Percentiles rank a stretch among this genome's conserved stretches.
phyloP scores from a whole-genome alignment of 2,888 invertebrate genomes.

The Cryptocheilus praepositus region DNA sequence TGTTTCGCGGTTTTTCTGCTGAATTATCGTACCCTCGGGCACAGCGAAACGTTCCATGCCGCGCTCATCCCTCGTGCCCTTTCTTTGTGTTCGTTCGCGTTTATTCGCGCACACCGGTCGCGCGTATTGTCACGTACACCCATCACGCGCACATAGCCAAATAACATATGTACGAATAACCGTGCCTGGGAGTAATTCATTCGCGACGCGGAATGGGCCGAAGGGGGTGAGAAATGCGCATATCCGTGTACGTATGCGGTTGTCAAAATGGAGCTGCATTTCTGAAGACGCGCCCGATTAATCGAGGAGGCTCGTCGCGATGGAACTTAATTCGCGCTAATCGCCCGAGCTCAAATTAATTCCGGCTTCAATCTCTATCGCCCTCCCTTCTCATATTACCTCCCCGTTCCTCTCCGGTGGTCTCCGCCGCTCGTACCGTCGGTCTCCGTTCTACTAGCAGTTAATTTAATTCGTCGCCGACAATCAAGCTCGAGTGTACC shows the following conservation, averaged over 20 bases:
- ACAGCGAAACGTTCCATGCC: slow-evolving; percentile 37
- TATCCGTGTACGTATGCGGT: too few relatives aligned
- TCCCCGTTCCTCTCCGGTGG: neutral
- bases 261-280: too few relatives aligned
- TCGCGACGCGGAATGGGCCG: too few relatives aligned
- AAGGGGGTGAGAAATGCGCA: too few relatives aligned
- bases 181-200: too few relatives aligned
- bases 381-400: neutral
- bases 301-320: slow-evolving; percentile 27
- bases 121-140: too few relatives aligned
- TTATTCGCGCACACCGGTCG: too few relatives aligned
- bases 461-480: slow-evolving; percentile 58
- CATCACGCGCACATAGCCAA: too few relatives aligned
- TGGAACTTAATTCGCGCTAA: slow-evolving; percentile 48
- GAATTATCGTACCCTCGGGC: slow-evolving; percentile 57
- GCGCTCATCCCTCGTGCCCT: slow-evolving; percentile 5
- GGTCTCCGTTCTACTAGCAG: slow-evolving; percentile 22
- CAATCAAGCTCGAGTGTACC: slow-evolving; percentile 50
- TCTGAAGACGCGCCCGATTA: slow-evolving; percentile 20
- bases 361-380: slow-evolving; percentile 30
- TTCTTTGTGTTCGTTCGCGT: too few relatives aligned
- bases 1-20: slow-evolving; percentile 61
- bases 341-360: slow-evolving; percentile 52
- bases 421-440: too few relatives aligned
- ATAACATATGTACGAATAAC: too few relatives aligned